phyloP scores from a whole-genome alignment of 2,797 vertebrate species.

The Clarias laeviceps region DNA sequence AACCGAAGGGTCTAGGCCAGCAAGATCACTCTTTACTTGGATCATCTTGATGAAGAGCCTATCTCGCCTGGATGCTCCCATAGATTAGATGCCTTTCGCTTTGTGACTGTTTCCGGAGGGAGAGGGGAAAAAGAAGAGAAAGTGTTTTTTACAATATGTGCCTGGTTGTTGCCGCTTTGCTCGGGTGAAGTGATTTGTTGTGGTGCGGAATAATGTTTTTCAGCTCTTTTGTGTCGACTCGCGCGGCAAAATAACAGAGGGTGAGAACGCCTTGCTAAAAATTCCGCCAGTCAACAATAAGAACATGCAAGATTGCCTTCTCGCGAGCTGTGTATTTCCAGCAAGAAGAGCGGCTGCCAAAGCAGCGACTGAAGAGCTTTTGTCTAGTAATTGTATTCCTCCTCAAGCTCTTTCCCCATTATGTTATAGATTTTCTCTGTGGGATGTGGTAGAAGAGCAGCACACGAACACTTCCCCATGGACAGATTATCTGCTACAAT shows the following conservation, averaged over 20 bases:
- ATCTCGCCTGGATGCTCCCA: constrained; percentile 38
- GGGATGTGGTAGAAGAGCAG: constrained; percentile 45
- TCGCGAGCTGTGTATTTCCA: constrained; percentile 47
- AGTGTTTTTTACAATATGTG: constrained; percentile 20
- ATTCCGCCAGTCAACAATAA: constrained; percentile 42
- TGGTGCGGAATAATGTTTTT: constrained; percentile 32
- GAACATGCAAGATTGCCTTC: constrained; percentile 43
- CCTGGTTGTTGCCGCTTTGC: constrained; percentile 11
- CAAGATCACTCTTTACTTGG: constrained; percentile 45
- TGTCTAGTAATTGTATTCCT: constrained; percentile 60
- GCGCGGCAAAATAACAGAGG: constrained; percentile 26
- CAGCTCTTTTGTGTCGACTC: constrained; percentile 38
- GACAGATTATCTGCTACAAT: constrained; percentile 53
- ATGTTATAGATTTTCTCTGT: constrained; percentile 59
- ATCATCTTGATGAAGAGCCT: constrained; percentile 48
- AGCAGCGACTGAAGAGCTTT: constrained; percentile 39
- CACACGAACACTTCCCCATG: constrained; percentile 45
- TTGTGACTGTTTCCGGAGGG: constrained; percentile 22
- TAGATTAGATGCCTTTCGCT: constrained; percentile 46
- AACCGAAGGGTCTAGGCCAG: constrained; percentile 45
- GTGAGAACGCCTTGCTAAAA: constrained; percentile 42
- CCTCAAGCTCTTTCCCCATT: constrained; percentile 56
- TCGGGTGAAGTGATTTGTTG: constrained; percentile 36
- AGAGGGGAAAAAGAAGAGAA: constrained; percentile 26
- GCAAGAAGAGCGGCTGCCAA: constrained; percentile 43